Base-by-base conservation (phyloP, 2,113 vertebrate species). In the Agapornis roseicollis region DNA sequence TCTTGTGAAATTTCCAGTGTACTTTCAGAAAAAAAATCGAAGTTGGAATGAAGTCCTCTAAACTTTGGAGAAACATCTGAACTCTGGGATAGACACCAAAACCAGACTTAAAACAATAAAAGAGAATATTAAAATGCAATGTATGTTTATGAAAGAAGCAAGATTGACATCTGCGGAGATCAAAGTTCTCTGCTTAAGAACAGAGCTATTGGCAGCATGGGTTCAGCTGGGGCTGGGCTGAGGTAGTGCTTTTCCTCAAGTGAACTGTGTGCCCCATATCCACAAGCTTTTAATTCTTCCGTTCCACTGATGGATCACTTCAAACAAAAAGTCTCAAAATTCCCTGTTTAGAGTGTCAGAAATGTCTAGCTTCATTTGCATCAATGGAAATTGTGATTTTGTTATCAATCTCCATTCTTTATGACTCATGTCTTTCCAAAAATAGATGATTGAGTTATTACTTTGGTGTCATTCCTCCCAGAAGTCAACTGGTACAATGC, bases 1-100 rank as follows among this genome's bases (percentile, higher is more conserved):
- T 93, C 52, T 76, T 68, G 28, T 49, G 66, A 80, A 69, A 74
- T 90, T 95, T 93, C 20, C 81, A 80, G 7, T 66, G 35, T 69
- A 41, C n/a, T 93, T 95, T 39, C 39, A 87, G 65, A 78, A 88
- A 42, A 77, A 42, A 85, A 80, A 41, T 2, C 41, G 9, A 65
- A 29, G 16, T 87, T 94, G 91, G 84, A 94, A 87, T 86, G 1
- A 93, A 83, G 46, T 86, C 80, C 44, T 70, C 31, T 68, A 88
- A 76, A 39, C 50, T 95, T 91, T 58, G 63, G 85, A 83, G 50
- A 71, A 94, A 85, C 47, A 84, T 72, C 35, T 77, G 66, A 96
- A 89, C 55, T 76, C 56, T 85, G 79, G 77, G 63, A 90, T 39
- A 74, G 72, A 61, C 72, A 93, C 64, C 82, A 90, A 95, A 96